These are phyloP conservation scores for Silurus lanzhouensis DNA, from an alignment of 2,797 vertebrate species.

Conservation along the genomic window DNA sequence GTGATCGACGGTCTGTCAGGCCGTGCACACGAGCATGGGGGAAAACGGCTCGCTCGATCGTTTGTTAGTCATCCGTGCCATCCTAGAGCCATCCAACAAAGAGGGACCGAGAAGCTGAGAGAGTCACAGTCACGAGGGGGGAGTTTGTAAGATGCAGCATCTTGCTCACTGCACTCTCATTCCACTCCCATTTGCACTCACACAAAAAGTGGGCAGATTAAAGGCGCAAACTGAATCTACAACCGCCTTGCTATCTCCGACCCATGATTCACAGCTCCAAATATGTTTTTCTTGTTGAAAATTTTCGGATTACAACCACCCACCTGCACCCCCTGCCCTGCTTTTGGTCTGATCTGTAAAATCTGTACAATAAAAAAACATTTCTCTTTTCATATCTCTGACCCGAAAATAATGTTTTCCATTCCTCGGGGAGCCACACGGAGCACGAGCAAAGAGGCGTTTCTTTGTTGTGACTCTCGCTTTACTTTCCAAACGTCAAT, in stretches of 20 bases:
- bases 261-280: constrained; percentile 12
- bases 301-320: neutral
- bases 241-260: neutral
- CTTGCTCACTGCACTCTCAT: constrained; percentile 20
- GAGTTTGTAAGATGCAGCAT: neutral
- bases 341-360: constrained; percentile 21
- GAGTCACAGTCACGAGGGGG: neutral
- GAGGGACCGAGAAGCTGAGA: constrained; percentile 25
- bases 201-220: constrained; percentile 43
- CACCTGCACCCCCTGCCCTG: neutral
- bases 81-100: constrained; percentile 25
- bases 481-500: neutral
- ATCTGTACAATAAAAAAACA: neutral
- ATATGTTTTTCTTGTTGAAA: neutral
- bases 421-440: neutral
- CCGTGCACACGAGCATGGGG: neutral
- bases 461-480: neutral
- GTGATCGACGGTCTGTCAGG: neutral
- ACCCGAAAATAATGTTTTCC: neutral
- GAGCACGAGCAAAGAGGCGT: neutral
- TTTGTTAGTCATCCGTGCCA: constrained; percentile 31
- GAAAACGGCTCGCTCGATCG: neutral
- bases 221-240: constrained; percentile 20
- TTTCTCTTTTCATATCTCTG: neutral
- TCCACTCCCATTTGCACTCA: constrained; percentile 38